Conservation (phyloP, 1,140 invertebrate genomes). For the Drosophila funebris region DNA sequence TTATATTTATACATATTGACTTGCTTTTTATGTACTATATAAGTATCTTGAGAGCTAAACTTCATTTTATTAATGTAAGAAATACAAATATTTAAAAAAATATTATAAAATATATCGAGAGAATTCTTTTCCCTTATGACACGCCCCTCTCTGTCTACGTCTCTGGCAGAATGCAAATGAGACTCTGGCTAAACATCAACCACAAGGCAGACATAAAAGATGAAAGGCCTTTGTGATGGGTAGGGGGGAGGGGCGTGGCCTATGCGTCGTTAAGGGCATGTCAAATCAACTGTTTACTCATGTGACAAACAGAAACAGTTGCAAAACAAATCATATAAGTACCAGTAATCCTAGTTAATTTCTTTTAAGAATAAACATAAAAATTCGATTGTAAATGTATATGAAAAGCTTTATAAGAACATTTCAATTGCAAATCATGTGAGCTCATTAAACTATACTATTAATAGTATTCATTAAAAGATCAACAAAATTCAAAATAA, state of each 20-base stretch:
- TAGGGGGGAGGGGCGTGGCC: constrained; percentile 5
- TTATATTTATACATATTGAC: neutral
- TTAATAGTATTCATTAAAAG: too few relatives aligned
- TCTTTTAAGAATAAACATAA: too few relatives aligned
- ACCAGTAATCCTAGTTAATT: too few relatives aligned
- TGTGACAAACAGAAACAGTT: neutral
- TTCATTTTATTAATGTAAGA: too few relatives aligned
- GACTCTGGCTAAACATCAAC: constrained; percentile 20
- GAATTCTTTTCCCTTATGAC: neutral
- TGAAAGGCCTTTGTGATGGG: constrained; percentile 19
- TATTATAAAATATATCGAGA: neutral
- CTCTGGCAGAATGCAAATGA: neutral
- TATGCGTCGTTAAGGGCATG: constrained; percentile 1
- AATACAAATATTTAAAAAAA: too few relatives aligned
- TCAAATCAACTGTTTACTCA: neutral
- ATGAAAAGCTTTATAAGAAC: neutral
- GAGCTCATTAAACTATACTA: too few relatives aligned
- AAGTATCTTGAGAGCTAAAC: too few relatives aligned
- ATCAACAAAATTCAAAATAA: neutral
- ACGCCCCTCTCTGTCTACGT: neutral
- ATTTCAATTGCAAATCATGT: neutral
- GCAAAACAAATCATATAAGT: neutral
- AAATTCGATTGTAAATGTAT: too few relatives aligned
- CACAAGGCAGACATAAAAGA: constrained; percentile 33
- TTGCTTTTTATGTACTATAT: too few relatives aligned